Base-by-base conservation (phyloP, 2,888 invertebrate genomes). In the Loripinus fragilis region DNA sequence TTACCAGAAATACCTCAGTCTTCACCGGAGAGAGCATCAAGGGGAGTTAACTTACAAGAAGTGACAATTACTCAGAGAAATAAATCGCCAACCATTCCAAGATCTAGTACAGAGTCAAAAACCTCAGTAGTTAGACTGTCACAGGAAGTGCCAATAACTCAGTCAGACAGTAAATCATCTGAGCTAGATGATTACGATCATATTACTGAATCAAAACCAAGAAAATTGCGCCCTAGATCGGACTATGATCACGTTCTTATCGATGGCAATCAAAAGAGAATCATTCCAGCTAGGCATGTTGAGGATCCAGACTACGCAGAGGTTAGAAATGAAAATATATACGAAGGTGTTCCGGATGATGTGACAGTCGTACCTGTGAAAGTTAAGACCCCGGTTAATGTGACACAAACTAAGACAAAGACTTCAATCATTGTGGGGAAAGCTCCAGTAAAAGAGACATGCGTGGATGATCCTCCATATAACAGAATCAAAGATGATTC, bases 151-250 rank as follows among this genome's bases (percentile, higher is more conserved):
- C 60, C 64, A 38, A 48, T 28, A 10, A 23, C 35, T 33, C 38
- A 15, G 41, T 64, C 70, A 23, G 35, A 33, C n/a, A n/a, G 1
- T 23, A 35, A 33, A 30, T 35, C 33, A 17, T 48, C 20, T 17
- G 45, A 33, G 25, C 64, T 69, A 66, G 83, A 83, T 72, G 88
- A 88, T 52, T 90, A 90, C 60, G 90, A 90, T 60, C 90, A 90
- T 74, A 80, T 90, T 10, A 82, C 71, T 15, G 80, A 82, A 65
- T 64, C 65, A n/a, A 72, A 64, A n/a, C 75, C 76, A 15, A 78
- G 71, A 55, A 71, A 71, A 38, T 45, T 38, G 8, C 48, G 83
- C 35, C 78, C 84, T 5, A 65, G 81, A 30, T 87, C 87, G n/a
- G 85, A 86, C 72, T 87, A 87, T 71, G 87, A 87, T 52, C 87